These are phyloP conservation scores for Colius striatus DNA, from an alignment of 2,113 vertebrate species.

Conservation along the genomic window DNA sequence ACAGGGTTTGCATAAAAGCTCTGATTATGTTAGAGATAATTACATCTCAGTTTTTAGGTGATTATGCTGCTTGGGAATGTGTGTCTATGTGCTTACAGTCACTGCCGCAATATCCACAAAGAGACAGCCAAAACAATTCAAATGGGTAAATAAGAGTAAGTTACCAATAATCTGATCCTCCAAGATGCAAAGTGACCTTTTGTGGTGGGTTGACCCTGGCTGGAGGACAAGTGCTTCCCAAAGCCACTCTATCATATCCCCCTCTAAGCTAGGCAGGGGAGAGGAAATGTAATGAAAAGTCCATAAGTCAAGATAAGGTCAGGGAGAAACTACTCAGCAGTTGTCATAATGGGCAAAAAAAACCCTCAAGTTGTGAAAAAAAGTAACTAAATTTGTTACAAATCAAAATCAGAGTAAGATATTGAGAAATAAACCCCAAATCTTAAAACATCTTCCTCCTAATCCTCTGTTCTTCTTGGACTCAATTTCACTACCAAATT, in stretches of 20 bases:
- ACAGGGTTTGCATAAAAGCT: not conserved
- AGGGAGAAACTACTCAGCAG: not conserved
- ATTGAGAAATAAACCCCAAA: not conserved
- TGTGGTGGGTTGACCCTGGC: not conserved
- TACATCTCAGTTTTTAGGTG: not conserved
- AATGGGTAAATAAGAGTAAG: not conserved
- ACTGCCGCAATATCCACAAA: not conserved
- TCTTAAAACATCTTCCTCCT: not conserved
- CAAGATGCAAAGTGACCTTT: not conserved
- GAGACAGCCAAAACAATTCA: not conserved
- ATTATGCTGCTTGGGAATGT: not conserved
- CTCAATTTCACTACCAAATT: not conserved
- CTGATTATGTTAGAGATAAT: not conserved
- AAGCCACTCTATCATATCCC: not conserved
- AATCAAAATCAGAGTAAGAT: too few relatives aligned
- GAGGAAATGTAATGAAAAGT: not conserved
- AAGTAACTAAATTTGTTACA: not conserved
- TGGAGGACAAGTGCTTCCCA: too few relatives aligned
- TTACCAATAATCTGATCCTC: not conserved
- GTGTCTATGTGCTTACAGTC: fast-evolving
- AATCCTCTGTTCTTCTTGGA: not conserved
- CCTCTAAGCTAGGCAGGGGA: not conserved
- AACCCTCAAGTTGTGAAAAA: not conserved
- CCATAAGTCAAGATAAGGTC: not conserved
- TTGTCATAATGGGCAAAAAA: not conserved